Percentiles rank a stretch among this genome's conserved stretches.
Evolutionary conservation across 1,140 invertebrate genomes (phyloP).

Genomic region (Ostrea denselamellosa): DNA sequence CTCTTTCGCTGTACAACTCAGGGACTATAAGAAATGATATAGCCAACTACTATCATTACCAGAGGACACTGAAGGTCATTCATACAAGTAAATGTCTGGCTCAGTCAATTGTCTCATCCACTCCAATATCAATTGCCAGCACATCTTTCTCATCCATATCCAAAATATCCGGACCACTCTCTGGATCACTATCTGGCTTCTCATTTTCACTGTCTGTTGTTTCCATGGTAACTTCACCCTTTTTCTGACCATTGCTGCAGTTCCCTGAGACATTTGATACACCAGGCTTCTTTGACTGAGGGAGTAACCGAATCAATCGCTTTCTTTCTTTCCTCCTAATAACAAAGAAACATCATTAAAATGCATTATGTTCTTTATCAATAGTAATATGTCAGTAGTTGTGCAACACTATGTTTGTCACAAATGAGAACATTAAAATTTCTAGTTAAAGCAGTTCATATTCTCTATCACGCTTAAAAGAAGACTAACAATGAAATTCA

Average conservation of each 20-base stretch:
- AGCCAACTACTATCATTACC: background rate
- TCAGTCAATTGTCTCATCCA: slow-evolving; percentile 41
- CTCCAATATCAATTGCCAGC: slow-evolving; percentile 38
- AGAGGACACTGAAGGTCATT: background rate
- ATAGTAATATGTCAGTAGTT: too few species aligned
- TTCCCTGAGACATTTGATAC: background rate
- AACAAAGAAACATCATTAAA: background rate
- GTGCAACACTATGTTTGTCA: background rate
- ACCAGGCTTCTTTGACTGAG: slow-evolving; percentile 43
- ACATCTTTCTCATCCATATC: slow-evolving; percentile 30
- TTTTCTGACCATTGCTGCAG: background rate
- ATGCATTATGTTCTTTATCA: too few species aligned
- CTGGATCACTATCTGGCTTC: background rate
- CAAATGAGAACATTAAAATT: background rate
- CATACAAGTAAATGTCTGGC: background rate
- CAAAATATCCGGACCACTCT: background rate
- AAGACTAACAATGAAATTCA: too few species aligned
- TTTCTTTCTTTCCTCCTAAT: background rate
- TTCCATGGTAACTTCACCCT: slow-evolving; percentile 3
- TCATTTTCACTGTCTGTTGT: slow-evolving; percentile 40
- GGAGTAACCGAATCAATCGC: slow-evolving; percentile 37
- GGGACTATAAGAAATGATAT: background rate
- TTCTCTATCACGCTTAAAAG: too few species aligned
- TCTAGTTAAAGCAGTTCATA: background rate
- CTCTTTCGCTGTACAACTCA: background rate